Evolutionary conservation across 2,113 vertebrate genomes (phyloP).

Genomic region (Myotis davidii): DNA sequence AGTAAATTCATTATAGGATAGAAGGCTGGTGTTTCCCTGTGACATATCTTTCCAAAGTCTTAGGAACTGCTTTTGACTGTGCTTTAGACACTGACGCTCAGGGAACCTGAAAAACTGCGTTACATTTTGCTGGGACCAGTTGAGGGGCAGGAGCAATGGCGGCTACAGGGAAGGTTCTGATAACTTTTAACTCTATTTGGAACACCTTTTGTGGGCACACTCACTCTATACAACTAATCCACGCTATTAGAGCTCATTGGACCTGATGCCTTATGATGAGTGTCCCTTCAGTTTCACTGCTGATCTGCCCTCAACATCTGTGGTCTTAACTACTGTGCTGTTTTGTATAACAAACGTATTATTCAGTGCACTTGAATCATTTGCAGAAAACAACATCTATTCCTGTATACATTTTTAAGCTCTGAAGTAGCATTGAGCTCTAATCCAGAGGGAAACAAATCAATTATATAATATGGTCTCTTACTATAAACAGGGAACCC

Average conservation of each 20-base stretch:
- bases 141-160: neutral
- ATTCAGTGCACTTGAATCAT: neutral
- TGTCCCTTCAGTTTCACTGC: neutral
- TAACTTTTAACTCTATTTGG: neutral
- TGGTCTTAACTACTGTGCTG: neutral
- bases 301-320: neutral
- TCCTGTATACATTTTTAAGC: conserved; percentile 5
- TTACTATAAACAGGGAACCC: conserved; percentile 48
- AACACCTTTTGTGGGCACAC: neutral
- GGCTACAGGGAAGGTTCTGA: neutral
- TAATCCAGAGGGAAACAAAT: conserved; percentile 44
- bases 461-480: conserved; percentile 64
- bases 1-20: neutral
- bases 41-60: neutral
- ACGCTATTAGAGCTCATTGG: neutral
- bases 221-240: neutral
- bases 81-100: neutral
- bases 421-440: conserved; percentile 19
- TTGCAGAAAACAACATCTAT: conserved; percentile 13
- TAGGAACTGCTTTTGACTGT: neutral
- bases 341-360: conserved; percentile 12
- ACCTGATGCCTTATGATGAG: neutral
- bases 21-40: neutral
- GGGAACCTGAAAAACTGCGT: neutral
- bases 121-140: neutral